Base-by-base conservation (phyloP, 2,113 vertebrate species). In the Planiliza haematocheilus region DNA sequence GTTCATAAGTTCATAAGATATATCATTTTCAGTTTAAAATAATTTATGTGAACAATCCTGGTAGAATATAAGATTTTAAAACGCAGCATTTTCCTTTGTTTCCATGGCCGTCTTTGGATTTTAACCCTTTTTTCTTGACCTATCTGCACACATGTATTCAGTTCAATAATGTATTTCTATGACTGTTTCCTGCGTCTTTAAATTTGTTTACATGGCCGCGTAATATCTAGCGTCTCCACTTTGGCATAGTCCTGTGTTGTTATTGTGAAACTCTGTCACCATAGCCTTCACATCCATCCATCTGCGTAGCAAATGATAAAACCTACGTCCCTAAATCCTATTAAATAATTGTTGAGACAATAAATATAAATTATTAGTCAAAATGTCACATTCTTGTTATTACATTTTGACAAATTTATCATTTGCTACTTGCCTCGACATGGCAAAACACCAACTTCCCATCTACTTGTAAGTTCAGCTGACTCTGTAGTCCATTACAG, bases 391-490 rank as follows among this genome's bases (percentile, higher is more conserved):
- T 38, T 17, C 2, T 11, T 39, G 24, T 17, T 20, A 63, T 64
- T 66, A 41, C 21, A 52, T 58, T 73, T 68, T 53, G 60, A 65
- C n/a, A 34, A 16, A 5, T 17, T 65, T 56, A 60, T 77, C 53
- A 69, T 83, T 85, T 86, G 74, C 83, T 77, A 71, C 69, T 61
- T 78, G 52, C 50, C 10, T 46, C n/a, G n/a, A 64, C 45, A 10
- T 67, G 21, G 37, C 51, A 64, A n/a, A 7, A 10, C 8, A 41
- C 41, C 51, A 74, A 13, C 61, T 8, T 70, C 34, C 30, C 65
- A 81, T 61, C 11, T 61, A 52, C 63, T n/a, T 48, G 63, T 37
- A 8, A 36, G 8, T 66, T 68, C 77, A 67, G 14, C 52, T 50
- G 53, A 70, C 45, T 83, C 56, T 39, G 46, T 53, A 48, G 64